A percentile compares a stretch with the other conserved stretches of the same genome.
These are phyloP conservation scores for Mellivora capensis DNA, from an alignment of 2,113 vertebrate genomes.

Conservation along the genomic window DNA sequence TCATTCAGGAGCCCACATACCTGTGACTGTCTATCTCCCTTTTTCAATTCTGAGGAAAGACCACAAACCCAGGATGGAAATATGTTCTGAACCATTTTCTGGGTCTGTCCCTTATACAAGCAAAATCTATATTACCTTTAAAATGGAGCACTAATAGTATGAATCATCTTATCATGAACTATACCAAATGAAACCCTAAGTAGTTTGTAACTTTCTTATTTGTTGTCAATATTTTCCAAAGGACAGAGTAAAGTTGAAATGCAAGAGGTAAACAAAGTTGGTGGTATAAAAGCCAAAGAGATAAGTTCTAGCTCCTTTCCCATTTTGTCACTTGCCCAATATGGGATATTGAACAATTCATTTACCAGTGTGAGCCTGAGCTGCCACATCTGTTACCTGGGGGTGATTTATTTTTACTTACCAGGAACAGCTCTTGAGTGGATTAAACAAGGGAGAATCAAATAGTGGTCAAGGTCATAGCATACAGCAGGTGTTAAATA, in stretches of 20 bases:
- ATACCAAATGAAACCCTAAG: background rate
- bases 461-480: background rate
- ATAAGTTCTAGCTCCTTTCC: background rate
- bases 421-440: background rate
- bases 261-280: background rate
- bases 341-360: background rate
- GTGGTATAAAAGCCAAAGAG: background rate
- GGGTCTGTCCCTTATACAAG: background rate
- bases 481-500: rapidly evolving
- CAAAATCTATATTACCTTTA: background rate
- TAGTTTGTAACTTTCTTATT: background rate
- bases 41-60: background rate
- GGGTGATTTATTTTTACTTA: background rate
- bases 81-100: background rate
- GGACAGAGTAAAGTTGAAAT: background rate
- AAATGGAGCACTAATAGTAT: background rate
- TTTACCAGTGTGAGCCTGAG: background rate
- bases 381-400: background rate
- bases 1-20: no score
- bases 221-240: background rate
- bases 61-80: background rate
- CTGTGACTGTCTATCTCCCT: background rate
- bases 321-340: background rate
- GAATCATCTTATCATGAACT: background rate
- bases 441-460: background rate